Percentiles rank a stretch among this genome's conserved stretches.
phyloP scores from a whole-genome alignment of 2,113 vertebrate species.

The Sakesphorus luctuosus region DNA sequence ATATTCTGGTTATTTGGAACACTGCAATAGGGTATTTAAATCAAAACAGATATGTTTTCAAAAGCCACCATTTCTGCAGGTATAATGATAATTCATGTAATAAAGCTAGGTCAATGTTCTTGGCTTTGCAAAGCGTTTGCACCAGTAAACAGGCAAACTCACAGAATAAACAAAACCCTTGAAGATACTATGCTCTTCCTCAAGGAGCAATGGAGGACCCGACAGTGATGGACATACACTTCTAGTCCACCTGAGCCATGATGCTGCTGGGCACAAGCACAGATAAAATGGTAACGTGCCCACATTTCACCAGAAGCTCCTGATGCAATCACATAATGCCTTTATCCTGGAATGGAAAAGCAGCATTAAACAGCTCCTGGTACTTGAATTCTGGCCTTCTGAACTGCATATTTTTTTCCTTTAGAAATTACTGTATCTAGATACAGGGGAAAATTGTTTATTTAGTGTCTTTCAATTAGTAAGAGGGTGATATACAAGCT shows the following conservation, averaged over 20 bases:
- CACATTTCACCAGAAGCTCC: not conserved
- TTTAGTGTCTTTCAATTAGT: not conserved
- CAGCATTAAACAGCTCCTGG: not conserved
- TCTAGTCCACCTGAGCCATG: not conserved
- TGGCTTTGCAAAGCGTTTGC: not conserved
- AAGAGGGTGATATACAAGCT: not conserved
- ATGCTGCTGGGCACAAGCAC: not conserved
- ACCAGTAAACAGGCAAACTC: not conserved
- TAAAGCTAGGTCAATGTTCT: not conserved
- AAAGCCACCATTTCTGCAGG: not conserved
- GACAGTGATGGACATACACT: not conserved
- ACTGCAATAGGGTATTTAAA: not conserved
- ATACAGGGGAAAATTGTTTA: not conserved
- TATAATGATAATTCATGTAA: not conserved
- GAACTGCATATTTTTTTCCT: not conserved
- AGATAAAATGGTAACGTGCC: not conserved
- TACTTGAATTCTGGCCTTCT: not conserved
- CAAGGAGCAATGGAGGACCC: not conserved
- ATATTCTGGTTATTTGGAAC: not conserved
- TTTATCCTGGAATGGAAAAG: not conserved
- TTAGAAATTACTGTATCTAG: not conserved
- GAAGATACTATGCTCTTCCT: accelerated
- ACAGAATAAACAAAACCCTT: not conserved
- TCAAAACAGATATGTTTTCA: not conserved
- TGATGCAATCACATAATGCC: not conserved